Evolutionary conservation across 2,888 invertebrate genomes (phyloP), one percentile per base, ranked within the genome.

Genomic region (Drepanosiphum platanoidis): DNA sequence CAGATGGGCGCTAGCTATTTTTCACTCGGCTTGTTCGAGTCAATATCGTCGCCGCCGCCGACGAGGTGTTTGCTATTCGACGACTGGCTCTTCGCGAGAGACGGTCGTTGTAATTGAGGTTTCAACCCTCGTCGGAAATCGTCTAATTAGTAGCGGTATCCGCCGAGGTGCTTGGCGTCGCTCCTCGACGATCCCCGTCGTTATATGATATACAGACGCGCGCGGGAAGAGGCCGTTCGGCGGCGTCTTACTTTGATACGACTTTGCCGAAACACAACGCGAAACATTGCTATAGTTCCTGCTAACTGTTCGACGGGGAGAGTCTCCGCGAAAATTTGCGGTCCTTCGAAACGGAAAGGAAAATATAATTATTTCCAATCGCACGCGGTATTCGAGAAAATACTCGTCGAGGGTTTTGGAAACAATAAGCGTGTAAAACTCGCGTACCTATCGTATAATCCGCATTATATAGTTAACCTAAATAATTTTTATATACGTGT

Each of bases 361-460:
- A n/a, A n/a, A n/a, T n/a, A n/a, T n/a, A n/a, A n/a, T n/a, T n/a
- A n/a, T n/a, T n/a, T n/a, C n/a, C n/a, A 0, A n/a, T n/a, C 58
- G 58, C n/a, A 8, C 42, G 42, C 42, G 42, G 42, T 42, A 42
- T 42, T 9, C 11, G 22, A 61, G n/a, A 30, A 11, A 13, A 11
- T 46, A 66, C n/a, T 11, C 30, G 64, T 13, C 3, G 32, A 66
- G 42, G 34, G 34, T 66, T 66, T 66, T 32, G 32, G n/a, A 79
- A 46, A 79, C 66, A 79, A 79, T 79, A 46, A 79, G 32, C 46
- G n/a, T 46, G 9, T 32, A 66, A 66, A 66, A n/a, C 9, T n/a
- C 61, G n/a, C 42, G 1, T 30, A 36, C n/a, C 42, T 30, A 78
- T 66, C 9, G 32, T 13, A 32, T n/a, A 22, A 71, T 39, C n/a